Conservation (phyloP, 2,113 vertebrate genomes). For the Rhinolophus sinicus region DNA sequence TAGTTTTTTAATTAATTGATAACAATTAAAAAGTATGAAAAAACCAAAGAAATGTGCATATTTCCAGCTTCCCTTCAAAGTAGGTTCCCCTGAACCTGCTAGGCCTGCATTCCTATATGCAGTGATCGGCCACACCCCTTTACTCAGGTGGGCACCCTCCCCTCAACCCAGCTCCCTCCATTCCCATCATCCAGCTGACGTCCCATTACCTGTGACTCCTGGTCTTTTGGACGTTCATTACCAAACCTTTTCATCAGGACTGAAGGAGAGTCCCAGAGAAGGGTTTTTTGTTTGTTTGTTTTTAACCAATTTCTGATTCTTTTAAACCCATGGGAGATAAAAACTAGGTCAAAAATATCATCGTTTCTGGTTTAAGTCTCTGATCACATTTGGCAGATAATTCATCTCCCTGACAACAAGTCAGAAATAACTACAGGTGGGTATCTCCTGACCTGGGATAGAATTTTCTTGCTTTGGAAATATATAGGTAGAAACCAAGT, state of each 20-base stretch:
- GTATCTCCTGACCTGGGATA: background rate
- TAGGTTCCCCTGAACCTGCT: background rate
- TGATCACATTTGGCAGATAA: constrained; percentile 2
- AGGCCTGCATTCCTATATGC: background rate
- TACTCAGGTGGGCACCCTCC: background rate
- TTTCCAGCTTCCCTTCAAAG: background rate
- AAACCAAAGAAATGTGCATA: background rate
- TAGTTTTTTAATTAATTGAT: background rate
- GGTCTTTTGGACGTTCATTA: background rate
- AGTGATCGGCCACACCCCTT: background rate
- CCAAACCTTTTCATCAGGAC: background rate
- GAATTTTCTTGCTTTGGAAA: background rate
- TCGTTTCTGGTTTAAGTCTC: background rate
- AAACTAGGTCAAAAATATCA: background rate
- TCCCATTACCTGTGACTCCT: background rate
- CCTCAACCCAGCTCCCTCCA: background rate
- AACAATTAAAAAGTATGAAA: background rate
- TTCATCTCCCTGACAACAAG: background rate
- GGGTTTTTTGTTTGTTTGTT: background rate
- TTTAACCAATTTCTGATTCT: background rate
- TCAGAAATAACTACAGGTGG: background rate
- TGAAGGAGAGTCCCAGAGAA: background rate
- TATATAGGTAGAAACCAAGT: background rate
- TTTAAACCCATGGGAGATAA: background rate
- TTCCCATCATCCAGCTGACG: background rate